Evolutionary conservation across 1,140 invertebrate species (phyloP).

Genomic region (Sminthurides bifidus): DNA sequence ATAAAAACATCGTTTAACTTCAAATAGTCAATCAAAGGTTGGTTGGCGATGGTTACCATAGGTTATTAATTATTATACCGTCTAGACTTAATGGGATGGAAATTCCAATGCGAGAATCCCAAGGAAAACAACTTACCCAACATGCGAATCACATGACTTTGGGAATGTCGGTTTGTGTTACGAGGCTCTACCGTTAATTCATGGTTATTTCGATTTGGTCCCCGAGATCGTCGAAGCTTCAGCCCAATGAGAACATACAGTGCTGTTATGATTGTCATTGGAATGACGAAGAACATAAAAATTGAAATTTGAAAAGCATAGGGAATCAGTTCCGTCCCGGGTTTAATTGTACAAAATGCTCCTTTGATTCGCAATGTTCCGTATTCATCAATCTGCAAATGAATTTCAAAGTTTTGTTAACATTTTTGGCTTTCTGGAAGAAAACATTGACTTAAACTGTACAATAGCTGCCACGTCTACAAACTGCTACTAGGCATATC

Average conservation of each 20-base stretch:
- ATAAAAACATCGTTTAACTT: too few species aligned
- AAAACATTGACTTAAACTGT: too few species aligned
- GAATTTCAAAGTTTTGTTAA: too few species aligned
- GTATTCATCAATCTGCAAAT: too few species aligned
- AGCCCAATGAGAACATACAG: slow-evolving; percentile 39
- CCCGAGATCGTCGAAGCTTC: slow-evolving; percentile 33
- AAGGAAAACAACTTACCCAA: slow-evolving; percentile 54
- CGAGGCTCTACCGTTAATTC: slow-evolving; percentile 27
- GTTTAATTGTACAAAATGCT: slow-evolving; percentile 28
- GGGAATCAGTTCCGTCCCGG: slow-evolving; percentile 13
- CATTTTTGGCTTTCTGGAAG: too few species aligned
- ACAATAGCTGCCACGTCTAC: too few species aligned
- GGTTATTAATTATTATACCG: too few species aligned
- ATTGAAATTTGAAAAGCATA: slow-evolving; percentile 29
- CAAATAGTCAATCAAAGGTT: not conserved
- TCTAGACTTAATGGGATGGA: too few species aligned
- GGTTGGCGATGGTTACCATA: not conserved
- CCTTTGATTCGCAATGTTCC: slow-evolving; percentile 28
- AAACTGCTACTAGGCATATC: too few species aligned
- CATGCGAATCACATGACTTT: slow-evolving; percentile 54
- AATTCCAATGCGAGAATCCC: too few species aligned
- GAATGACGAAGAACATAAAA: slow-evolving; percentile 31
- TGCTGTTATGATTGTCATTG: slow-evolving; percentile 33
- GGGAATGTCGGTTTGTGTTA: slow-evolving; percentile 35
- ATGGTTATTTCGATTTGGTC: slow-evolving; percentile 22